Conservation (phyloP, 2,888 invertebrate species). For the Cheilosia grossa region DNA sequence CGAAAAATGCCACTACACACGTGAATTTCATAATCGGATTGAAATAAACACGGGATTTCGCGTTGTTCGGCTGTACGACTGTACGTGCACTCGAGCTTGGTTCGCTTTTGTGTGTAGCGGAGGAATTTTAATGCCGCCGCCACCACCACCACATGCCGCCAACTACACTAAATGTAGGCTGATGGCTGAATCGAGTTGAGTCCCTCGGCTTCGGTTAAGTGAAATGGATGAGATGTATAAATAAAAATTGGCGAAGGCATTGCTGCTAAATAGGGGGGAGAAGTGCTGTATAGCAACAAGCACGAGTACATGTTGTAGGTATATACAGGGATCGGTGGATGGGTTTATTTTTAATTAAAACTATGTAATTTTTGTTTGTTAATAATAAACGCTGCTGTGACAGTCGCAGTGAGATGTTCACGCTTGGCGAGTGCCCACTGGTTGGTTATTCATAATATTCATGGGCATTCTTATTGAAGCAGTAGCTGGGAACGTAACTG, state of each 20-base stretch:
- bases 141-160: conserved; percentile 42
- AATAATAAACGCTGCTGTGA: too few relatives aligned
- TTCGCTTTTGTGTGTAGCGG: conserved; percentile 36
- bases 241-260: conserved; percentile 65
- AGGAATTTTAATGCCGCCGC: conserved; percentile 60
- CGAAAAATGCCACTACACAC: conserved; percentile 33
- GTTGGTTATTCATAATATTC: too few relatives aligned
- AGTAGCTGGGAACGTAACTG: too few relatives aligned
- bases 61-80: conserved; percentile 35
- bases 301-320: too few relatives aligned
- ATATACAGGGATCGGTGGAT: too few relatives aligned
- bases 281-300: conserved; percentile 25
- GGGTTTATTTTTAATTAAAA: too few relatives aligned
- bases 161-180: conserved; percentile 29
- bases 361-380: too few relatives aligned
- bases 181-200: neutral
- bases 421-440: too few relatives aligned
- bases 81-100: neutral
- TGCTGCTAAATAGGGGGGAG: conserved; percentile 21
- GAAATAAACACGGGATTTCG: conserved; percentile 54
- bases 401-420: too few relatives aligned
- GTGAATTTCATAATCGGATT: conserved; percentile 67
- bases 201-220: conserved; percentile 46
- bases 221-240: conserved; percentile 62
- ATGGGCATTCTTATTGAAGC: too few relatives aligned